A percentile compares a stretch with the other conserved stretches of the same genome.
These are phyloP conservation scores for Digitonthophagus gazella DNA, from an alignment of 2,888 invertebrate genomes.

Conservation along the genomic window DNA sequence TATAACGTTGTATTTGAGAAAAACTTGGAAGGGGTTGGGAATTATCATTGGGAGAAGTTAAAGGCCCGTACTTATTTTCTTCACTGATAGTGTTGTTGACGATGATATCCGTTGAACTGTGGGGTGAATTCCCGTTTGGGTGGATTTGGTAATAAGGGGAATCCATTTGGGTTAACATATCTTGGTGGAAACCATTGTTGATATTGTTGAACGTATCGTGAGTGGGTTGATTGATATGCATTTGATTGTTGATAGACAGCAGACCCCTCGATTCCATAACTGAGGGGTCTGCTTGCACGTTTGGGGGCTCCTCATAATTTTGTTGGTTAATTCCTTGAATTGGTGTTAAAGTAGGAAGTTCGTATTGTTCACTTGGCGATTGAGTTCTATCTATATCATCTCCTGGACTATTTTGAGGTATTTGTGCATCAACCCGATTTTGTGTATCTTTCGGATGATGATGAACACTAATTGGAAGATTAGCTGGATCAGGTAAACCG, in stretches of 20 bases:
- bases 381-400: constrained; percentile 45
- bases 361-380: constrained; percentile 53
- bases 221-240: constrained; percentile 52
- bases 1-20: constrained; percentile 59
- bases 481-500: constrained; percentile 81
- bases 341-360: constrained; percentile 56
- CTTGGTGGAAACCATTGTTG: constrained; percentile 48
- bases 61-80: too few species aligned
- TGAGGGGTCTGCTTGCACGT: constrained; percentile 95
- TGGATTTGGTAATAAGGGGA: constrained; percentile 58
- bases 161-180: constrained; percentile 51
- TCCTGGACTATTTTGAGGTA: constrained; percentile 41
- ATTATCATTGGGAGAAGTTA: constrained; percentile 39
- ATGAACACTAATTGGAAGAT: constrained; percentile 77
- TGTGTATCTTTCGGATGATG: constrained; percentile 74
- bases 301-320: constrained; percentile 79
- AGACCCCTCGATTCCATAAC: constrained; percentile 87
- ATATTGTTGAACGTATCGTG: constrained; percentile 59
- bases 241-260: constrained; percentile 67
- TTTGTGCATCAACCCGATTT: constrained; percentile 50
- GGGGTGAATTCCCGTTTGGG: constrained; percentile 86
- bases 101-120: constrained; percentile 73
- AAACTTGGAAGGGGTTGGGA: constrained; percentile 64
- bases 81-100: constrained; percentile 76
- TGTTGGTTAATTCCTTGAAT: constrained; percentile 25